phyloP scores from a whole-genome alignment of 2,888 invertebrate genomes.

The Tupiocoris notatus region DNA sequence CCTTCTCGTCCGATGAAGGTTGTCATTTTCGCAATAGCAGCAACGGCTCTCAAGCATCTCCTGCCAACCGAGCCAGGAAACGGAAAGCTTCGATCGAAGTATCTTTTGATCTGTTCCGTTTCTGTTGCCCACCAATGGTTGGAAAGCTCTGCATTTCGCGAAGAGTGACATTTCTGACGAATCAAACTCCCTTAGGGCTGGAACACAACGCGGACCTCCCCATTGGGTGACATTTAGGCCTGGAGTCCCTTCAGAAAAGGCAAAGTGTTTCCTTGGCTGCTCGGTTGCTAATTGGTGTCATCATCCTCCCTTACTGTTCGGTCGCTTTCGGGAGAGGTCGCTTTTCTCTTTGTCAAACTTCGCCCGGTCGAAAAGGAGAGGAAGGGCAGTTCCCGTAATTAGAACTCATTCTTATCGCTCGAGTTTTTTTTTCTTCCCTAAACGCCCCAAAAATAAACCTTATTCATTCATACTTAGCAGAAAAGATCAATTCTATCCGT shows the following conservation, averaged over 20 bases:
- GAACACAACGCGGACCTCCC: too few species aligned
- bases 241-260: slow-evolving; percentile 30
- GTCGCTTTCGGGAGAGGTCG: background rate
- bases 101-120: slow-evolving; percentile 6
- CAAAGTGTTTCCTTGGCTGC: slow-evolving; percentile 37
- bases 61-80: background rate
- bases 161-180: background rate
- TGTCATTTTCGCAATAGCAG: background rate
- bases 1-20: background rate
- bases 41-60: slow-evolving; percentile 6
- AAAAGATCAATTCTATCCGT: too few species aligned
- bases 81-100: slow-evolving; percentile 9
- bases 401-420: background rate
- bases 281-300: slow-evolving; percentile 31
- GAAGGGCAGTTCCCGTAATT: slow-evolving; percentile 28
- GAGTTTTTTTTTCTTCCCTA: too few species aligned
- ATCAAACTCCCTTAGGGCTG: too few species aligned
- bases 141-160: too few species aligned
- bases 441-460: too few species aligned
- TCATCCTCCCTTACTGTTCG: slow-evolving; percentile 30
- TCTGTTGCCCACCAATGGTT: background rate
- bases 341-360: slow-evolving; percentile 11
- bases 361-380: background rate
- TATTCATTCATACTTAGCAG: too few species aligned
- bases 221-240: too few species aligned